Base-by-base conservation (phyloP, 2,888 invertebrate species). In the Schrankia costaestrigalis region DNA sequence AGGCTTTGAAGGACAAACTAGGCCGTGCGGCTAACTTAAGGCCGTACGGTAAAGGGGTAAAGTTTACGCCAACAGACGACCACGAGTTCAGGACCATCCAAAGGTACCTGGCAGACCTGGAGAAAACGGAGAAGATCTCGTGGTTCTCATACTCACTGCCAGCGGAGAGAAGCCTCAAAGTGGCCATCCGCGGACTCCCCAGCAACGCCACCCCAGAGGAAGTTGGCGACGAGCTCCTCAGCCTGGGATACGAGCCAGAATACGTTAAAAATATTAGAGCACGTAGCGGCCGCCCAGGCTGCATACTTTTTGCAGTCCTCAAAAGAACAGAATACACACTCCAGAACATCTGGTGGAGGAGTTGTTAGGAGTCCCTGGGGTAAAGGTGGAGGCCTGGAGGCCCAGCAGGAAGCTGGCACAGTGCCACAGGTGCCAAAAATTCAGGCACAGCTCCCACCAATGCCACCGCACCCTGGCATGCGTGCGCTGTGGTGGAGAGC, bases 361-460 rank as follows among this genome's bases (percentile, higher is more conserved):
- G n/a, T n/a, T n/a, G n/a, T n/a, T n/a, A n/a, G n/a, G n/a, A n/a
- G 17, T 48, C 36, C 41, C 39, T 3, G 35, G 37, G 1, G 23
- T 48, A 0, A 37, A 17, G 1, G 34, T 53, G 0, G 46, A 49
- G 6, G 29, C 34, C 4, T 48, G 44, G 48, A 32, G 41, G 0
- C 29, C 43, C 0, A 41, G 33, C 3, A 33, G 19, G 7, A 38
- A 35, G 3, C 27, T 33, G 0, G 32, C 46, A 0, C 41, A 54
- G 3, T 55, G 51, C 13, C 56, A 55, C 27, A 13, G 48, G 1
- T 47, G 51, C 34, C 48, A 54, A n/a, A 12, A 24, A 0, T 54
- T 51, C 8, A 9, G 31, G 22, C 7, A 9, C 31, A 9, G 9
- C 9, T 6, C 22, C 12, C 18, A 29, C n/a, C n/a, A n/a, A n/a